phyloP scores from a whole-genome alignment of 2,888 invertebrate genomes.

The Iphiclides podalirius region DNA sequence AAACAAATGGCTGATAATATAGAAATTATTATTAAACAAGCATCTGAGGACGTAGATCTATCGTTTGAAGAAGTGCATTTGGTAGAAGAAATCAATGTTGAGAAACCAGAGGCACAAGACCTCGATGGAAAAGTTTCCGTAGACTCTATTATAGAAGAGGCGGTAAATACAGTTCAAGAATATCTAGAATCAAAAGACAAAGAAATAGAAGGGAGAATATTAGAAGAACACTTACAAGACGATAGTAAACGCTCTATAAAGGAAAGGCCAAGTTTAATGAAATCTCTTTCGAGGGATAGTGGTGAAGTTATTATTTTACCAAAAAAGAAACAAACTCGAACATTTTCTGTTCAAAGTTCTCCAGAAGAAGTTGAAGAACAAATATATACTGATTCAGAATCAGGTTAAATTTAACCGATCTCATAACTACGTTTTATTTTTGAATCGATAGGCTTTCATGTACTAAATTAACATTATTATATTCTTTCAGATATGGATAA shows the following conservation, averaged over 20 bases:
- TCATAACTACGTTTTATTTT: no score
- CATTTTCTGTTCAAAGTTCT: constrained; percentile 76
- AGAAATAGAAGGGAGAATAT: constrained; percentile 44
- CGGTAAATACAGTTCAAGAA: constrained; percentile 64
- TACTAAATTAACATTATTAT: no score
- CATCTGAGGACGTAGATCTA: constrained; percentile 68
- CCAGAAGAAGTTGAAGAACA: constrained; percentile 78
- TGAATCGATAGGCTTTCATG: no score
- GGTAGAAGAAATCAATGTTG: constrained; percentile 40
- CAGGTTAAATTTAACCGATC: constrained; percentile 58
- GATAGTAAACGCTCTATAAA: constrained; percentile 47
- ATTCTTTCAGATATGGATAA: constrained; percentile 70
- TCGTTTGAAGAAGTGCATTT: constrained; percentile 61
- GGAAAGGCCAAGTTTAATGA: constrained; percentile 65
- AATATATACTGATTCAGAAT: constrained; percentile 77
- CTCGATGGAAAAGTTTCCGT: constrained; percentile 65
- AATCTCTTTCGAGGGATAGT: constrained; percentile 71
- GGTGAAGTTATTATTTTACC: constrained; percentile 72
- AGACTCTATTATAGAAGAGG: constrained; percentile 72
- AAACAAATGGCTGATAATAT: constrained; percentile 77
- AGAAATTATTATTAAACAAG: constrained; percentile 75
- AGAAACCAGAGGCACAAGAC: constrained; percentile 43
- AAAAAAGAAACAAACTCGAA: constrained; percentile 69
- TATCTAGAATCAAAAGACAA: constrained; percentile 53
- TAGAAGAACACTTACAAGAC: constrained; percentile 53